phyloP scores from a whole-genome alignment of 2,113 vertebrate species.

The Malurus melanocephalus region DNA sequence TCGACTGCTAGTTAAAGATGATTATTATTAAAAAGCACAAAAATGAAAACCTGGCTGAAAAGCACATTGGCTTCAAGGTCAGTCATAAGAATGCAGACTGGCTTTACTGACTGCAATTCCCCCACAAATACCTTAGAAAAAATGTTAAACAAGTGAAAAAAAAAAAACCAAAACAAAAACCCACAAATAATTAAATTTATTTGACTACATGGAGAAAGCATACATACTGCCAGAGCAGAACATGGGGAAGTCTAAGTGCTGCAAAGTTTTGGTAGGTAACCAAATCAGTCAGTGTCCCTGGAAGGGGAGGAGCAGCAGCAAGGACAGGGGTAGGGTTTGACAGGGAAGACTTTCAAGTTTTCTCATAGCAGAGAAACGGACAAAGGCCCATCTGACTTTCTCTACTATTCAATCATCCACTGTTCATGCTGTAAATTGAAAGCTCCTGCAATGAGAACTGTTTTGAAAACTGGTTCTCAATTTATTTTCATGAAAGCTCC shows the following conservation, averaged over 20 bases:
- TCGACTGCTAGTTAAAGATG: not conserved
- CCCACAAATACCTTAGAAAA: not conserved
- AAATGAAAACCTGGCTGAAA: not conserved
- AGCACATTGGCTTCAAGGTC: not conserved
- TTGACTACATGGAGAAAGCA: not conserved
- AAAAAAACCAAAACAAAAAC: no score
- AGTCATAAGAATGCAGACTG: not conserved
- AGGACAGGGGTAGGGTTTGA: not conserved
- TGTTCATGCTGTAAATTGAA: not conserved
- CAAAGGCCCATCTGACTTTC: not conserved
- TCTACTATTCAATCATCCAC: not conserved
- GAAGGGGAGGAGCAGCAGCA: not conserved
- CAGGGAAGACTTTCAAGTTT: not conserved
- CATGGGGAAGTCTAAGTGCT: accelerated
- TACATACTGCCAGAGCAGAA: not conserved
- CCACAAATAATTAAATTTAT: not conserved
- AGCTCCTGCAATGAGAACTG: not conserved
- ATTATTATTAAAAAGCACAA: not conserved
- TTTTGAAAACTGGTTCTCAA: not conserved
- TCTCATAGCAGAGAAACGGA: not conserved
- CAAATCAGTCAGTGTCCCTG: not conserved
- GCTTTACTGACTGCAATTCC: not conserved
- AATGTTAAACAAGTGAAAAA: not conserved
- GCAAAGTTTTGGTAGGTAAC: not conserved
- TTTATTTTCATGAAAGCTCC: not conserved